Evolutionary conservation across 2,888 invertebrate species (phyloP), one percentile per base, ranked within the genome.

Genomic region (Aricia artaxerxes): DNA sequence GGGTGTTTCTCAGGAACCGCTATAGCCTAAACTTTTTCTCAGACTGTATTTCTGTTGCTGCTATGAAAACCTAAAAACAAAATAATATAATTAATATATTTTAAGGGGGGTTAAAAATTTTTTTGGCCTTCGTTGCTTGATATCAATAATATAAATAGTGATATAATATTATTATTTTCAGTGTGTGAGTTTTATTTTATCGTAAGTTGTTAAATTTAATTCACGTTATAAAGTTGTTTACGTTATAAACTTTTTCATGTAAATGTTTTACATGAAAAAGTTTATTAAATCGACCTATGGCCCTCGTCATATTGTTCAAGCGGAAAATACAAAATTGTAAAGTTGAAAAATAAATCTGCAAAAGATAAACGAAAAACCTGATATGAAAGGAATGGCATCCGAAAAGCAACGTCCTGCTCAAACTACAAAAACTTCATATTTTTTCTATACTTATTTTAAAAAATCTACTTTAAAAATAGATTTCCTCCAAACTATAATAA

Each of bases 321-420:
- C 31, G 31, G 64, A 69, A 69, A 69, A 69, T 69, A 69, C 64
- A 69, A 69, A 31, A 69, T 69, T 69, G 16, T 57, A 57, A 57
- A 11, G 64, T 69, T 69, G 64, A 35, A 31, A 31, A 69, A 31
- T 35, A 31, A 69, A 31, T 69, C 11, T 69, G 31, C 11, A 31
- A 69, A 69, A 69, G 35, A 69, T 69, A 31, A 9, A 35, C 11
- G 11, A 69, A 69, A 35, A 31, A 69, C 11, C 11, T 13, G 64
- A 31, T 35, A 69, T 11, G 35, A 11, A 69, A 4, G 64, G 4
- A 35, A 69, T 35, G 31, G 31, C 31, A 69, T 35, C 31, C 64
- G 35, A 64, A 64, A 11, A 9, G 64, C 31, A 35, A 61, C 24
- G 61, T 61, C 61, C 24, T 24, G 24, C 61, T 61, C 24, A 61